Percentiles rank a stretch among this genome's conserved stretches.
Evolutionary conservation across 2,888 invertebrate species (phyloP).

Genomic region (Chesias legatella): DNA sequence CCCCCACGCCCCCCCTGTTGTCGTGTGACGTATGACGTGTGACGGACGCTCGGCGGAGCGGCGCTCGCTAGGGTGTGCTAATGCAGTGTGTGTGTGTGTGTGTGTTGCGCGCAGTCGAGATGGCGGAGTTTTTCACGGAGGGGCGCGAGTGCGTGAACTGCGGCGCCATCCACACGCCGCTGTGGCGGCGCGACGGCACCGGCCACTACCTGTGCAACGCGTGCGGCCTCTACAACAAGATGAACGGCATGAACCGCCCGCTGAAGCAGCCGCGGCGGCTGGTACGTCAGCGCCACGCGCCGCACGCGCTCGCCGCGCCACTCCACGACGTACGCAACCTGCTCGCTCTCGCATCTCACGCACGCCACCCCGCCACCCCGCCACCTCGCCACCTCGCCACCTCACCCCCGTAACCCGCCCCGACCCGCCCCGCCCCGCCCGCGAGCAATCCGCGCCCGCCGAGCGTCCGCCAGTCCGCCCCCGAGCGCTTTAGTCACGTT

Average conservation of each 20-base stretch:
- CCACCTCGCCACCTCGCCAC: conserved; percentile 25
- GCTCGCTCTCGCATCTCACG: conserved; percentile 37
- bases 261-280: conserved; percentile 98
- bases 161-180: conserved; percentile 97
- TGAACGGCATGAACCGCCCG: conserved; percentile 99
- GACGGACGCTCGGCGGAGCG: conserved; percentile 33
- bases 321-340: conserved; percentile 60
- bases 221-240: conserved; percentile 99
- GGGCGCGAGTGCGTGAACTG: conserved; percentile 99
- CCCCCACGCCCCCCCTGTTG: too few species aligned
- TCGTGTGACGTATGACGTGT: too few species aligned
- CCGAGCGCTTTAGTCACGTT: conserved; percentile 40
- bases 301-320: conserved; percentile 61
- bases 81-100: conserved; percentile 36
- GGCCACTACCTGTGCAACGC: conserved; percentile 99
- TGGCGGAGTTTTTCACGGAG: conserved; percentile 91
- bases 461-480: conserved; percentile 27
- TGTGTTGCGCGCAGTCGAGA: conserved; percentile 74
- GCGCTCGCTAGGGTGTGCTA: conserved; percentile 25
- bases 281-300: conserved; percentile 86
- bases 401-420: conserved; percentile 38
- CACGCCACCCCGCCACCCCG: conserved; percentile 31
- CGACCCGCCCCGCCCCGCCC: conserved; percentile 59
- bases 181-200: conserved; percentile 99
- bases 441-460: conserved; percentile 40